These are phyloP conservation scores for Acanthococcus lagerstroemiae DNA, from an alignment of 2,888 invertebrate species.

Conservation along the genomic window DNA sequence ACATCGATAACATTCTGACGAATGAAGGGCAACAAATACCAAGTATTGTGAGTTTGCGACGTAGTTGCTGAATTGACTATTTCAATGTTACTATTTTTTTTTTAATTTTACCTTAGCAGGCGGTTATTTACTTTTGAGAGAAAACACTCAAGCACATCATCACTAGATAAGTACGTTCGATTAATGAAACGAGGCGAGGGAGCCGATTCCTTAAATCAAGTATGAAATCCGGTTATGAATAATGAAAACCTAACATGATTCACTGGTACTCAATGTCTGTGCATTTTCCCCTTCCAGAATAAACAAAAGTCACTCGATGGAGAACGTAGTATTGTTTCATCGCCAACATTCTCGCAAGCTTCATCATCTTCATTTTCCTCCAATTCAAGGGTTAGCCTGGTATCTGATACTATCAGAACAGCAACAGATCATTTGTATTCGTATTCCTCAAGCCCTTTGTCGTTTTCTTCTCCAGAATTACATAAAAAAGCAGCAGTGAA, in stretches of 20 bases:
- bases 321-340: fast-evolving
- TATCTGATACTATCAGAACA: neutral
- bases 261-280: neutral
- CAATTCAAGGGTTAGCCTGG: no score
- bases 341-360: neutral
- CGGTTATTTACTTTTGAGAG: neutral
- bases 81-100: neutral
- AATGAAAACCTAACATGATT: no score
- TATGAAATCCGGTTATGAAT: neutral
- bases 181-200: neutral
- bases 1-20: neutral
- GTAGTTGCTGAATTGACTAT: neutral
- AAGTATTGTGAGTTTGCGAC: neutral
- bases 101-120: neutral
- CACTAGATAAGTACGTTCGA: neutral
- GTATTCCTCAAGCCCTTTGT: neutral
- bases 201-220: neutral
- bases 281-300: neutral
- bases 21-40: neutral
- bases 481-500: neutral
- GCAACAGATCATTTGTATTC: neutral
- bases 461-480: neutral
- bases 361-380: neutral
- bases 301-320: neutral
- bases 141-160: neutral